Base-by-base conservation (phyloP, 2,797 vertebrate species). In the Hylomyscus alleni region DNA sequence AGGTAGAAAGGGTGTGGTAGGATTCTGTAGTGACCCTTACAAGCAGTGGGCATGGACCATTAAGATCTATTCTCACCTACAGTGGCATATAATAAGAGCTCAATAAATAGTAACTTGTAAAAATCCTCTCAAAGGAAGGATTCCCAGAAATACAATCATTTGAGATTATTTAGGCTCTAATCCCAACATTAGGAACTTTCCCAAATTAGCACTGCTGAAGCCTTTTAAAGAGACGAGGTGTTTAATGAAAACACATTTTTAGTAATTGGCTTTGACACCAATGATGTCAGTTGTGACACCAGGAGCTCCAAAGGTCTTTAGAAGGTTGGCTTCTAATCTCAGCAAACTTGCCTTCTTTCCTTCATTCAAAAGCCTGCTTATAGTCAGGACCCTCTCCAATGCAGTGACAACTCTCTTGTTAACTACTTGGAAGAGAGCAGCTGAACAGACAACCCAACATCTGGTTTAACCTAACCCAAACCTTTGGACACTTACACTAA, bases 131-230 rank as follows among this genome's bases (percentile, higher is more conserved):
- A 88, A 93, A 54, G 91, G 44, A 54, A 86, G 17, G 7, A 62
- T 67, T 96, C 40, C 52, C 40, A 94, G 86, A 80, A 93, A 89
- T 83, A 80, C 58, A 50, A 52, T 77, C 50, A 81, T 52, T 87
- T 85, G 77, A 60, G 62, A 93, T 89, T n/a, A 75, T 17, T 31
- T 72, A 17, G 54, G 62, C 81, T 44, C 44, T 22, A n/a, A 62
- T 78, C 12, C 7, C 17, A 94, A 29, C 15, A 40, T 85, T 65
- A 80, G 76, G 29, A 93, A 90, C n/a, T 67, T 86, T 90, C 50
- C 76, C 44, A 95, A 85, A 67, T 82, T 84, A 54, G 83, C n/a
- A 94, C 60, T 87, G 93, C 76, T 34, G 76, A 95, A 93, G 89
- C 44, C 65, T 91, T 82, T 82, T 37, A 65, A 83, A 83, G 60